These are phyloP conservation scores for Oryzias woworae DNA, from an alignment of 2,113 vertebrate genomes.

Conservation along the genomic window DNA sequence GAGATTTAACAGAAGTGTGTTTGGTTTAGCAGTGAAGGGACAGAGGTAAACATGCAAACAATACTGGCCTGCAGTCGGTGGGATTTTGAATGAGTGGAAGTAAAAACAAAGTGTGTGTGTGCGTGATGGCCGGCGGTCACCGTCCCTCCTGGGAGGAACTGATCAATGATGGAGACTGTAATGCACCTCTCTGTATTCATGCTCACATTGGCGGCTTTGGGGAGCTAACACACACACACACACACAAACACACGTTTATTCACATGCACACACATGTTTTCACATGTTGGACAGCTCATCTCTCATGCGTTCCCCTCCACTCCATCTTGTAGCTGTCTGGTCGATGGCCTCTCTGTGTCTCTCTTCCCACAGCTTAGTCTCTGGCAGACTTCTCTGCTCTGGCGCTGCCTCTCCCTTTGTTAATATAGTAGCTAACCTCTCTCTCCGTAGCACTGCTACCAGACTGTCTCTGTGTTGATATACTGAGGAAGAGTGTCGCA, in stretches of 20 bases:
- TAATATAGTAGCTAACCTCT: slow-evolving; percentile 74
- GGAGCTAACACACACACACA: slow-evolving; percentile 58
- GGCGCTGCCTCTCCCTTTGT: slow-evolving; percentile 79
- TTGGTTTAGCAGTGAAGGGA: slow-evolving; percentile 1
- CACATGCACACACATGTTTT: slow-evolving; percentile 50
- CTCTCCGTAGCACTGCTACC: slow-evolving; percentile 67
- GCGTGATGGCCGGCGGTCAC: slow-evolving; percentile 36
- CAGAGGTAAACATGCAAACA: slow-evolving; percentile 44
- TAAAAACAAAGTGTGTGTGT: slow-evolving; percentile 12
- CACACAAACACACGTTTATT: slow-evolving; percentile 23
- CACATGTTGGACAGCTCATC: slow-evolving; percentile 74
- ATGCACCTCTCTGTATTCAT: slow-evolving; percentile 80
- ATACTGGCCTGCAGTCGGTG: slow-evolving; percentile 3
- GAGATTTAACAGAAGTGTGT: neutral
- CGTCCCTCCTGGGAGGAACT: slow-evolving; percentile 71
- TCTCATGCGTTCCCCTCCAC: slow-evolving; percentile 73
- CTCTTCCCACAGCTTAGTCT: slow-evolving; percentile 56
- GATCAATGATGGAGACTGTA: slow-evolving; percentile 81
- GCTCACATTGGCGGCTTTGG: slow-evolving; percentile 76
- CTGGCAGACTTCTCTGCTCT: slow-evolving; percentile 76
- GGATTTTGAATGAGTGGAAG: slow-evolving; percentile 52
- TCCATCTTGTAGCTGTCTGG: slow-evolving; percentile 77
- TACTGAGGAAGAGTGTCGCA: slow-evolving; percentile 63
- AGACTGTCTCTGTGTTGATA: slow-evolving; percentile 71
- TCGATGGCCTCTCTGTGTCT: slow-evolving; percentile 69